phyloP scores from a whole-genome alignment of 2,797 vertebrate species.

The Oceanodroma leucorhoa region DNA sequence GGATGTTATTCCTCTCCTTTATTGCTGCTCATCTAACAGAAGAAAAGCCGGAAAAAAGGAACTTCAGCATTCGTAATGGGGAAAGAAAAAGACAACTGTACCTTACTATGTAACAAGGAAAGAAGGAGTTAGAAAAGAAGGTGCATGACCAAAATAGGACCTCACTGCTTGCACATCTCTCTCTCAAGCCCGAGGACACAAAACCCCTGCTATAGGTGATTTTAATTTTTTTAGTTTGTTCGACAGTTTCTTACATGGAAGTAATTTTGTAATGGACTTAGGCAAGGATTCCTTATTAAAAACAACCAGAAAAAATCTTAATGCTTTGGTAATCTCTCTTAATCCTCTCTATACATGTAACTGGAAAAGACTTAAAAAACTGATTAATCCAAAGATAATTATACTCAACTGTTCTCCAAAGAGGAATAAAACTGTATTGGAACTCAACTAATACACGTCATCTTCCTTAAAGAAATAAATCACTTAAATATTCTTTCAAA shows the following conservation, averaged over 20 bases:
- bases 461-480: neutral
- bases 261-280: slow-evolving; percentile 2
- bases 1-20: slow-evolving; percentile 17
- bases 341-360: neutral
- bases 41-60: neutral
- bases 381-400: slow-evolving; percentile 41
- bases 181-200: neutral
- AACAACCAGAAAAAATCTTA: neutral
- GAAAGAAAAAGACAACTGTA: neutral
- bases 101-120: neutral
- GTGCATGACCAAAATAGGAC: neutral
- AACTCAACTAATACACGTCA: neutral
- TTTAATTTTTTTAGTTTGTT: neutral
- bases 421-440: neutral
- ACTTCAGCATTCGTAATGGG: neutral
- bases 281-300: neutral
- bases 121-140: neutral
- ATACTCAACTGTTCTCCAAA: neutral
- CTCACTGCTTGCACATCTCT: neutral
- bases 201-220: neutral
- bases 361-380: slow-evolving; percentile 16
- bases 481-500: neutral
- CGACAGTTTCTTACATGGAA: neutral
- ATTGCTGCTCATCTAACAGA: neutral
- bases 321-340: slow-evolving; percentile 23